These are phyloP conservation scores for Argyrosomus japonicus DNA, from an alignment of 2,113 vertebrate species.

Conservation along the genomic window DNA sequence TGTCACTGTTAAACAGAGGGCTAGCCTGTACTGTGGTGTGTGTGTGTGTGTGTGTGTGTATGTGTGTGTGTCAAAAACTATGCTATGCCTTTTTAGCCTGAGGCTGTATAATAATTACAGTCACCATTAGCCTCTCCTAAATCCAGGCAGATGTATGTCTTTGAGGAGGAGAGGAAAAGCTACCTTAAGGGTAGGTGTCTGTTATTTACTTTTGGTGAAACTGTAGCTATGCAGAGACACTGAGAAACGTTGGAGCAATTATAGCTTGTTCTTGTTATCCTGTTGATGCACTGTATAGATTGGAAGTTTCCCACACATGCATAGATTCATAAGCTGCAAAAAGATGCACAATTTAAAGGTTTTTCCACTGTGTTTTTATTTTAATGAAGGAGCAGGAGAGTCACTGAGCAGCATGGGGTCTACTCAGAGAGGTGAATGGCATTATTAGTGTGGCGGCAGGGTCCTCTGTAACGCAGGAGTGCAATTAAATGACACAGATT, in stretches of 20 bases:
- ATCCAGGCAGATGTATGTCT: constrained; percentile 71
- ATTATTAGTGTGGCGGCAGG: constrained; percentile 17
- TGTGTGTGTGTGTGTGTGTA: constrained; percentile 14
- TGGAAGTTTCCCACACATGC: background rate
- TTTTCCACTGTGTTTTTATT: constrained; percentile 22
- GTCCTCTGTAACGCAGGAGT: constrained; percentile 45
- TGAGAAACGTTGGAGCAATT: background rate
- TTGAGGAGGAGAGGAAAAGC: constrained; percentile 65
- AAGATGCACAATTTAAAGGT: background rate
- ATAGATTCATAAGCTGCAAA: background rate
- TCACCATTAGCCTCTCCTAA: constrained; percentile 64
- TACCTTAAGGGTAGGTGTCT: constrained; percentile 67
- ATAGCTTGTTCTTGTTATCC: background rate
- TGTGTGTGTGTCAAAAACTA: constrained; percentile 37
- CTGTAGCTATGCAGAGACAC: constrained; percentile 27
- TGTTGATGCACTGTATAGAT: constrained; percentile 1
- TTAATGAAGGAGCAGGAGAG: constrained; percentile 52
- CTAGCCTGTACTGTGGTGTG: constrained; percentile 20
- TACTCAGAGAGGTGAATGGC: constrained; percentile 41
- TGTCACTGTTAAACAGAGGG: constrained; percentile 37
- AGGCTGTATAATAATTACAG: constrained; percentile 72
- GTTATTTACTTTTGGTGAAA: constrained; percentile 58
- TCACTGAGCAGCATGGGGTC: constrained; percentile 32
- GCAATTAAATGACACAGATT: constrained; percentile 60
- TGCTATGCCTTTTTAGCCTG: constrained; percentile 51